Conservation (phyloP, 2,888 invertebrate species). For the Rapana venosa region DNA sequence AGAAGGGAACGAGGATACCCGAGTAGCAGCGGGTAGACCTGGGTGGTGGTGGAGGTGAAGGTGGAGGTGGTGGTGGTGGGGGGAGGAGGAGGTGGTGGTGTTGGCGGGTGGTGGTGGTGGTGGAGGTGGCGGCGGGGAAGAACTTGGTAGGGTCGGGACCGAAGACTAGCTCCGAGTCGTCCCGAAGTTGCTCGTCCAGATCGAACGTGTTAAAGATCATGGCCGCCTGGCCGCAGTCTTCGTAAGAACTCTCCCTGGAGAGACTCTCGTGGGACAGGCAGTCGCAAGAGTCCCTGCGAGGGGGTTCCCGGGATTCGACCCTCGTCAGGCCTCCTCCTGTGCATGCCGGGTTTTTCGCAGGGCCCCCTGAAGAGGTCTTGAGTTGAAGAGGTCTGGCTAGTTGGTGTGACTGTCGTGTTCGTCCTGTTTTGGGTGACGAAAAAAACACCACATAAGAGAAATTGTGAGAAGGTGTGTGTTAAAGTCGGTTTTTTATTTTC, state of each 20-base stretch:
- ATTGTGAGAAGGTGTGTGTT: no score
- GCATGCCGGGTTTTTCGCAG: background rate
- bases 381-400: background rate
- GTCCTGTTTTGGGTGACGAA: background rate
- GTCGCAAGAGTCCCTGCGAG: constrained; percentile 32
- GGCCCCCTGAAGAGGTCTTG: background rate
- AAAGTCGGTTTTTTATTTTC: no score
- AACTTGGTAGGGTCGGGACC: background rate
- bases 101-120: background rate
- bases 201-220: background rate
- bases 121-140: background rate
- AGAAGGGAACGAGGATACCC: background rate
- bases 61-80: background rate
- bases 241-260: constrained; percentile 40
- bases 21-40: no score
- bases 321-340: background rate
- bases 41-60: background rate
- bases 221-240: constrained; percentile 22
- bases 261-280: constrained; percentile 25
- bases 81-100: background rate
- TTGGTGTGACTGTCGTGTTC: background rate
- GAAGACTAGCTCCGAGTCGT: background rate
- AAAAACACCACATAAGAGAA: no score
- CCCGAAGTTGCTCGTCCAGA: background rate
- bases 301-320: background rate